These are phyloP conservation scores for Achatina immaculata DNA, from an alignment of 1,140 invertebrate genomes.

Conservation along the genomic window DNA sequence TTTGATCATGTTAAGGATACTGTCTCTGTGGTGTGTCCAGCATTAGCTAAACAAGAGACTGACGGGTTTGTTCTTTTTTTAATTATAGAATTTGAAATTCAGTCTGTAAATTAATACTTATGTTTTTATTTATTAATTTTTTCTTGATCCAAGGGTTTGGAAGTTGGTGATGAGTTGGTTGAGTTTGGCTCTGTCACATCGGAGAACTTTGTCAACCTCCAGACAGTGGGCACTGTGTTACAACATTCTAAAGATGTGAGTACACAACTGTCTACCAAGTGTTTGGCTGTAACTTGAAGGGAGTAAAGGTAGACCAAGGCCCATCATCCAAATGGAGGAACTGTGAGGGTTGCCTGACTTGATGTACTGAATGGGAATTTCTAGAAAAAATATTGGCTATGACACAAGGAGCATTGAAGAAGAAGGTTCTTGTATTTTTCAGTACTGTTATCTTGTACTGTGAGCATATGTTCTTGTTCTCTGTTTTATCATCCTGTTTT, in stretches of 20 bases:
- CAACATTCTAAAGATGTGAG: slow-evolving; percentile 79
- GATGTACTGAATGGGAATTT: background rate
- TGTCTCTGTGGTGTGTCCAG: too few relatives aligned
- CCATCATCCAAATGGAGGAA: too few relatives aligned
- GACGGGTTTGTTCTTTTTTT: too few relatives aligned
- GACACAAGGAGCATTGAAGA: background rate
- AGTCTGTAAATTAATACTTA: background rate
- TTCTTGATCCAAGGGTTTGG: slow-evolving; percentile 79
- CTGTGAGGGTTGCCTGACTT: too few relatives aligned
- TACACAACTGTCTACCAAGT: slow-evolving; percentile 16
- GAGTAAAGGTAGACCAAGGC: too few relatives aligned
- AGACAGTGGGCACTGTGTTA: slow-evolving; percentile 79
- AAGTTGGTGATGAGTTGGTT: slow-evolving; percentile 80
- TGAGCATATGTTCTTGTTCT: too few relatives aligned
- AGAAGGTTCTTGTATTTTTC: background rate
- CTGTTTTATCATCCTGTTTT: too few relatives aligned
- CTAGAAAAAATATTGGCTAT: background rate
- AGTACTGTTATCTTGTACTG: background rate
- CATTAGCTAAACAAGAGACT: too few relatives aligned
- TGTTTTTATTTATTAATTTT: background rate
- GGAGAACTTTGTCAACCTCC: slow-evolving; percentile 80
- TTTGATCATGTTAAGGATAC: too few relatives aligned
- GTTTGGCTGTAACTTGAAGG: too few relatives aligned
- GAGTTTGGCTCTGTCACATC: slow-evolving; percentile 87
- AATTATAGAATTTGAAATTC: too few relatives aligned